Evolutionary conservation across 1,140 invertebrate species (phyloP).

Genomic region (Trypoxylus dichotomus): DNA sequence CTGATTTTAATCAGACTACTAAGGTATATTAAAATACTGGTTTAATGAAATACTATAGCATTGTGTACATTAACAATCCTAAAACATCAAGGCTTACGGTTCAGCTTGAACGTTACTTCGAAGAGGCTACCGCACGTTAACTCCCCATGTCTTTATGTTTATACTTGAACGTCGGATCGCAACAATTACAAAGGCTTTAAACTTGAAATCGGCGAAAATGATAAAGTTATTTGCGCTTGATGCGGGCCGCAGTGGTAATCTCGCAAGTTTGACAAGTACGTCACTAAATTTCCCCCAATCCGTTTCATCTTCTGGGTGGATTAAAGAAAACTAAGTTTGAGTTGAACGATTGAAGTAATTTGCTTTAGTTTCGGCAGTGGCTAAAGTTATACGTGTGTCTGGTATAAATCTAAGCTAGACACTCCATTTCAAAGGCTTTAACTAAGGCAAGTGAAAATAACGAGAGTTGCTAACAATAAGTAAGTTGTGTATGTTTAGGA

Average conservation of each 20-base stretch:
- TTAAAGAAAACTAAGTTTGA: conserved; percentile 24
- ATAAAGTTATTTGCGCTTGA: conserved; percentile 2
- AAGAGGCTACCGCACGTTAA: neutral
- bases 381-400: neutral
- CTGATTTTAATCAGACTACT: too few relatives aligned
- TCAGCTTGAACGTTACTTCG: neutral
- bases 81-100: conserved; percentile 5
- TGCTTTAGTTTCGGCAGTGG: neutral
- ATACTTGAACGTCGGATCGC: neutral
- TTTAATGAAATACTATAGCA: too few relatives aligned
- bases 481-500: too few relatives aligned
- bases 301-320: conserved; percentile 2
- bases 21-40: too few relatives aligned
- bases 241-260: neutral
- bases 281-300: conserved; percentile 17
- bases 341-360: conserved; percentile 22
- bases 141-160: conserved; percentile 6
- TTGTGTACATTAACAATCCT: conserved; percentile 2
- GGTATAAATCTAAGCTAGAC: neutral
- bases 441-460: too few relatives aligned
- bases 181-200: conserved; percentile 22
- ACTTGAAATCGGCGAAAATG: conserved; percentile 13
- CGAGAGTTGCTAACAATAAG: too few relatives aligned
- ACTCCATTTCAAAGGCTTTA: neutral
- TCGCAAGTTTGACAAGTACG: conserved; percentile 18